These are phyloP conservation scores for Atractosteus spatula DNA, from an alignment of 2,113 vertebrate species.

Conservation along the genomic window DNA sequence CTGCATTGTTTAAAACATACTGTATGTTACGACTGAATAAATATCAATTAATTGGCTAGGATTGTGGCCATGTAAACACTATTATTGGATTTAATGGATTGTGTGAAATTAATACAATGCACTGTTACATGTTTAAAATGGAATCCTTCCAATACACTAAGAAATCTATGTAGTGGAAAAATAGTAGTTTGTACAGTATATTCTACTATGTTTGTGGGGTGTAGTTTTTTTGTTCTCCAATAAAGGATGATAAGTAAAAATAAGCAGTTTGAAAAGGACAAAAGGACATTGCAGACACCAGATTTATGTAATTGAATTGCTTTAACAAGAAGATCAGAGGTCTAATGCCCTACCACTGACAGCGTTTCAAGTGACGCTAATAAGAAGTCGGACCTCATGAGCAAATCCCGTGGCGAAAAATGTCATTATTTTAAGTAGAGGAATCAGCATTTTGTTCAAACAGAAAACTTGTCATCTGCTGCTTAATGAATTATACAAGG, in stretches of 20 bases:
- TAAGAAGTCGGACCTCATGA: constrained; percentile 2
- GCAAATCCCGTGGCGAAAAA: background rate
- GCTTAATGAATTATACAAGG: constrained; percentile 20
- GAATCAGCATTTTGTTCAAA: constrained; percentile 8
- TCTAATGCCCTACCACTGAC: background rate
- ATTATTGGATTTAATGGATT: background rate
- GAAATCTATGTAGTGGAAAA: background rate
- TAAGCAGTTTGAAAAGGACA: background rate
- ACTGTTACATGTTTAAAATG: background rate
- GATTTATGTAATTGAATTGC: background rate
- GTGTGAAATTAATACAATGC: background rate
- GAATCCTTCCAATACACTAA: background rate
- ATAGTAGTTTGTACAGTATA: background rate
- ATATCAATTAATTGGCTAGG: too few species aligned
- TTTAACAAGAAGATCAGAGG: background rate
- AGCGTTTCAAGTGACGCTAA: constrained; percentile 1
- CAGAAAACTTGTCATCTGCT: constrained; percentile 15
- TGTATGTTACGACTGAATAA: too few species aligned
- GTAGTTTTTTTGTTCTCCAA: background rate
- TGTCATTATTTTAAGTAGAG: constrained; percentile 14
- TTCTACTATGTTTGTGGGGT: too few species aligned
- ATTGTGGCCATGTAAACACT: background rate
- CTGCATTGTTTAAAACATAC: background rate
- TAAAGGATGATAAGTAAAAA: background rate
- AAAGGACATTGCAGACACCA: background rate